Evolutionary conservation across 2,113 vertebrate genomes (phyloP).

Genomic region (Strix uralensis): DNA sequence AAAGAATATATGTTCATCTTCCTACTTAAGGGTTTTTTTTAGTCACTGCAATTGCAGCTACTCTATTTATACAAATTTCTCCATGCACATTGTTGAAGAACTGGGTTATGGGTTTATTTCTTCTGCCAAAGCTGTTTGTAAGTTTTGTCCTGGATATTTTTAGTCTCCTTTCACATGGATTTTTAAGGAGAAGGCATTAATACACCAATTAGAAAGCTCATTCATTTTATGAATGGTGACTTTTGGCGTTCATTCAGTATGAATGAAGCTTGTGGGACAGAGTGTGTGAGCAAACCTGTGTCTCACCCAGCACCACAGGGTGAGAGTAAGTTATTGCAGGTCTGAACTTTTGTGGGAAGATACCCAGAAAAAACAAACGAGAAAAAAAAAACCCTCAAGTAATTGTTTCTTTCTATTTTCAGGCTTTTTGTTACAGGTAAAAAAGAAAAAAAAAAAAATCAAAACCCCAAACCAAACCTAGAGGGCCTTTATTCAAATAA

Average conservation of each 20-base stretch:
- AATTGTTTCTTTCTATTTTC: not conserved
- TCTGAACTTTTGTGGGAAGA: not conserved
- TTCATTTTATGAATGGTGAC: not conserved
- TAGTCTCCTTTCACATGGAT: not conserved
- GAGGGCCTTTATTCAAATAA: not conserved
- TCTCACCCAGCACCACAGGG: not conserved
- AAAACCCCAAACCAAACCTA: not conserved
- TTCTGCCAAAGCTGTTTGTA: not conserved
- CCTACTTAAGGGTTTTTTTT: not conserved
- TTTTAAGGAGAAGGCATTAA: not conserved
- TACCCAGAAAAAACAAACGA: not conserved
- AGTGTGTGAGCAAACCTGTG: not conserved
- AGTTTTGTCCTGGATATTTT: not conserved
- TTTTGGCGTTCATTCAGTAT: not conserved
- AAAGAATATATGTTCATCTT: not conserved
- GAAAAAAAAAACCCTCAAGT: not conserved
- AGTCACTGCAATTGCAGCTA: not conserved
- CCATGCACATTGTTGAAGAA: not conserved
- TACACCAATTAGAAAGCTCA: not conserved
- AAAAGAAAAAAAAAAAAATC: not conserved
- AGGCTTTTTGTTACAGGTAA: not conserved
- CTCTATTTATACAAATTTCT: not conserved
- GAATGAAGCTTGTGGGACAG: not conserved
- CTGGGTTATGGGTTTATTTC: not conserved
- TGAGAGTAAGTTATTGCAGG: not conserved